These are phyloP conservation scores for Agrotis ipsilon DNA, from an alignment of 2,888 invertebrate genomes.

Conservation along the genomic window DNA sequence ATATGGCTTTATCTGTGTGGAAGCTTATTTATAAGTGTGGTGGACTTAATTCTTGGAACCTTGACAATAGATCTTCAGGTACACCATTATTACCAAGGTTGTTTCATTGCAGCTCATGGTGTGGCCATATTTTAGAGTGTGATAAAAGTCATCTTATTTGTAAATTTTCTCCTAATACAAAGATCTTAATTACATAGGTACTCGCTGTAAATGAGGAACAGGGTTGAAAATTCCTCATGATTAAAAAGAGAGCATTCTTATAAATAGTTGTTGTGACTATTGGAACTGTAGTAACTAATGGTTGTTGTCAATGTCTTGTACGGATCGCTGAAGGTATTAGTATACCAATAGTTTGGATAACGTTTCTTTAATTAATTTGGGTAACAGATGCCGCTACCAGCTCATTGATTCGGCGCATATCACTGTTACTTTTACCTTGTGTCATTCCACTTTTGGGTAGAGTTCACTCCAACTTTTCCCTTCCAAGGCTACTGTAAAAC, in stretches of 20 bases:
- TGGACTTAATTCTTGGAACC: not conserved
- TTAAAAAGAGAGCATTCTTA: not conserved
- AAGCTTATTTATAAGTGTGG: no score
- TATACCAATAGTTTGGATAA: no score
- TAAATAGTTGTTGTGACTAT: not conserved
- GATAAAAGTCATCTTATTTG: no score
- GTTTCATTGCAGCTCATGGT: not conserved
- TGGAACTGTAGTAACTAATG: not conserved
- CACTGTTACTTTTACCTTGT: no score
- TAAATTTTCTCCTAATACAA: no score
- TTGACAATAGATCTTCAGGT: not conserved
- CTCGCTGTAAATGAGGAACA: not conserved
- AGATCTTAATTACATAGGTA: no score
- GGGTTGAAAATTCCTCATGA: not conserved
- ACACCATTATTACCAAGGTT: not conserved
- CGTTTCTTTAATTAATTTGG: no score
- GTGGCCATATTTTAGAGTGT: not conserved
- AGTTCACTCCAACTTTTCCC: no score
- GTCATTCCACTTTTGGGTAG: no score
- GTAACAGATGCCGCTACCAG: no score
- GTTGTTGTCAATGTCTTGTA: not conserved
- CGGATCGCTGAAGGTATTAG: not conserved
- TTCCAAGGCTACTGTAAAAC: no score
- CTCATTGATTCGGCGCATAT: not conserved
- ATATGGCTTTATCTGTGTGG: conserved; percentile 6